phyloP scores from a whole-genome alignment of 2,888 invertebrate species.

The Polyommatus iphigenia region DNA sequence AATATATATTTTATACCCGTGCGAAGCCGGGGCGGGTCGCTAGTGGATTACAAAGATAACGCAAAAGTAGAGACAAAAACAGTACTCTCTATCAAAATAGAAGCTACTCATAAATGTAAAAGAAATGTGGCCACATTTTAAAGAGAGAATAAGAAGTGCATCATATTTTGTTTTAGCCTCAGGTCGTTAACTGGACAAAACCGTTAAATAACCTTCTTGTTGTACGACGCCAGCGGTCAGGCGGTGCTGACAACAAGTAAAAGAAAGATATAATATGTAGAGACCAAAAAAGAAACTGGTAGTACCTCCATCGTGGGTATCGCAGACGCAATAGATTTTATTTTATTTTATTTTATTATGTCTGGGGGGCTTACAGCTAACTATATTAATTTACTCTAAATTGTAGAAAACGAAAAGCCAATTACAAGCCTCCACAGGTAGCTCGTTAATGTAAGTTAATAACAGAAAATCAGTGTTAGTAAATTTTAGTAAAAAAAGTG shows the following conservation, averaged over 20 bases:
- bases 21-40: too few species aligned
- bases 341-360: too few species aligned
- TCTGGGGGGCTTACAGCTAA: too few species aligned
- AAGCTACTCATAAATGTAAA: neutral
- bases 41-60: neutral
- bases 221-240: neutral
- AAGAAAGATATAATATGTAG: neutral
- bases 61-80: neutral
- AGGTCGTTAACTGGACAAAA: conserved; percentile 16
- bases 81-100: neutral
- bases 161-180: conserved; percentile 3
- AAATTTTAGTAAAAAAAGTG: too few species aligned
- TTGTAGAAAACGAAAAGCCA: too few species aligned
- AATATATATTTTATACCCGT: too few species aligned
- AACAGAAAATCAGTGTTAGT: too few species aligned
- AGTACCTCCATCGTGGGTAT: too few species aligned
- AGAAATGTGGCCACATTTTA: neutral
- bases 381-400: too few species aligned
- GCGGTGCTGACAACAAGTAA: neutral
- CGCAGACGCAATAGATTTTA: too few species aligned
- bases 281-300: neutral
- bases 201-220: conserved; percentile 17
- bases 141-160: neutral
- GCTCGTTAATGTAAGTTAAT: too few species aligned
- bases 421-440: too few species aligned